phyloP scores from a whole-genome alignment of 1,140 invertebrate genomes.

The Homalodisca vitripennis region DNA sequence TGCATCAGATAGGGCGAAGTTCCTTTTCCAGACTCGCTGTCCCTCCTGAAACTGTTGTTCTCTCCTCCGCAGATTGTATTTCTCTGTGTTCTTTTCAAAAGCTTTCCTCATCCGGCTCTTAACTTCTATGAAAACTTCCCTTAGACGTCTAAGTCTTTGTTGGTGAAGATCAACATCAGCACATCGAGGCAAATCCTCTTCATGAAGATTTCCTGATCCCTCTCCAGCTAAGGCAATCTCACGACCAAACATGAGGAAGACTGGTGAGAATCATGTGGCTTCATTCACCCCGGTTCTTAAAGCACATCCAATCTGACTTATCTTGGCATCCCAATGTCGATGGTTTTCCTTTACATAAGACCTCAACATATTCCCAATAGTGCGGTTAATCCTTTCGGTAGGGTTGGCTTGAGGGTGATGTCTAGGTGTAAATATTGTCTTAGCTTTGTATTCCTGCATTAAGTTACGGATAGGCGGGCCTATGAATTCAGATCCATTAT shows the following conservation, averaged over 20 bases:
- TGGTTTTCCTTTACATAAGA: not conserved
- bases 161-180: not conserved
- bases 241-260: not conserved
- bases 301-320: not conserved
- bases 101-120: not conserved
- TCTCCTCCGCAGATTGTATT: constrained; percentile 1
- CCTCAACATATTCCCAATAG: not conserved
- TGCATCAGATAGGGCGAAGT: not conserved
- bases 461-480: not conserved
- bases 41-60: not conserved
- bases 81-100: not conserved
- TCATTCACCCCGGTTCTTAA: not conserved
- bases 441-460: not conserved
- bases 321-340: not conserved
- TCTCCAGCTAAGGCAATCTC: not conserved
- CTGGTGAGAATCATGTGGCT: not conserved
- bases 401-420: constrained; percentile 13
- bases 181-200: not conserved
- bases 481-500: not conserved
- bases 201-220: not conserved
- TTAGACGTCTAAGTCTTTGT: not conserved
- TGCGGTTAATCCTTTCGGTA: not conserved
- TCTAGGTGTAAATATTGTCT: not conserved
- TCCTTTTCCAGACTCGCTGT: not conserved
- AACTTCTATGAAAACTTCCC: not conserved